Base-by-base conservation (phyloP, 1,140 invertebrate genomes). In the Drosophila mojavensis region DNA sequence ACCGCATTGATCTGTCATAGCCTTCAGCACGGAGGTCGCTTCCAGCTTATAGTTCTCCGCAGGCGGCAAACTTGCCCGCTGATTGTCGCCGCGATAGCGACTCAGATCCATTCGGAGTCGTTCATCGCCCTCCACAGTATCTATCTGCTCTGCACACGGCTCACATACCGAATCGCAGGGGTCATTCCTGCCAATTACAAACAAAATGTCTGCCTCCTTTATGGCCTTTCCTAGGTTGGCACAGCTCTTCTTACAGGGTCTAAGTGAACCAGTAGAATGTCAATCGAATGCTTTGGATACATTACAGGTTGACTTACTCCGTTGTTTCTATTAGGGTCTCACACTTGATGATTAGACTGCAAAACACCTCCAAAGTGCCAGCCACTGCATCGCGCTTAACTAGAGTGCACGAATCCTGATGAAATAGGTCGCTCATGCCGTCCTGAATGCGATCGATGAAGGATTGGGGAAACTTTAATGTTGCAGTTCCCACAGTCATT, bases 151-250 rank as follows among this genome's bases (percentile, higher is more conserved):
- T 0, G 11, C 4, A 20, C 72, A 78, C 0, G 51, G 41, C 3
- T 74, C 56, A 2, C 11, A 15, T 0, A 17, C 15, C 13, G 10
- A 1, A 0, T 15, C 24, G 13, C 65, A 74, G 0, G 67, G 67
- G 28, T 78, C 48, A 5, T 59, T 61, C 4, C 64, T 20, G 4
- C 79, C 76, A 0, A 88, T 5, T 5, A 79, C 30, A 17, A 88
- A 88, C 58, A 88, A 51, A 7, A 88, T 64, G 5, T 88, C 83
- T n/a, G 65, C 13, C 0, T 39, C 13, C 33, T 83, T 80, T 0
- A 88, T 11, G 0, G 2, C n/a, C 1, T 17, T 41, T 1, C 55
- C 79, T 53, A 88, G 9, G 13, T 65, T 60, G 0, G 5, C 2
- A n/a, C 55, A 69, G 2, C 26, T 55, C 3, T 1, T 33, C 4